These are phyloP conservation scores for silkworm (Bombyx mori) DNA, from an alignment of 1,140 invertebrate genomes.

Conservation along the genomic window DNA sequence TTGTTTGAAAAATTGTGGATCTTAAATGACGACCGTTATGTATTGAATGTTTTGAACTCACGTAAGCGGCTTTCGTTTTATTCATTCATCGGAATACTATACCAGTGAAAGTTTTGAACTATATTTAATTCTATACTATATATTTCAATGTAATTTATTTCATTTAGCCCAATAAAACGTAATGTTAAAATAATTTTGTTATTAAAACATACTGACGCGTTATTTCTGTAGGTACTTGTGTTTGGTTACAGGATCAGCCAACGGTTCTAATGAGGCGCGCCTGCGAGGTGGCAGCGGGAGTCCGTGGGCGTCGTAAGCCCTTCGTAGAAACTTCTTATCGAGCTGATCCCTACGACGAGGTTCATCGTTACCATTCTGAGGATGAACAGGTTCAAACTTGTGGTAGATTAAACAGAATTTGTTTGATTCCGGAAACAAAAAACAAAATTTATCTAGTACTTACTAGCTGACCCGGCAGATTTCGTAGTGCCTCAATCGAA, in stretches of 20 bases:
- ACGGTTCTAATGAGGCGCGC: conserved; percentile 48
- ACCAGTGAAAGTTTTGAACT: conserved; percentile 1
- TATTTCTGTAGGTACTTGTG: no score
- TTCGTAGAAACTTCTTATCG: conserved; percentile 32
- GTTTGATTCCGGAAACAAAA: conserved; percentile 9
- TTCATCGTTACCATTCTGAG: conserved; percentile 36
- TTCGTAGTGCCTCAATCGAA: no score
- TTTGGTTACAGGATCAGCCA: conserved; percentile 53
- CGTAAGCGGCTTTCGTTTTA: neutral
- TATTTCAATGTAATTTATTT: neutral
- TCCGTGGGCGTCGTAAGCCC: conserved; percentile 33
- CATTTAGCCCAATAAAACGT: no score
- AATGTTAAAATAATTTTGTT: no score
- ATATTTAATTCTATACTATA: neutral
- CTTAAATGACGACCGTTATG: conserved; percentile 7
- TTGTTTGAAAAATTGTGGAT: conserved; percentile 12
- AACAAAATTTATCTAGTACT: no score
- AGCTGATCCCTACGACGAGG: conserved; percentile 28
- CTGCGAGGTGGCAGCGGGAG: conserved; percentile 51
- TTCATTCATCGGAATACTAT: neutral
- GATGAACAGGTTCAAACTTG: conserved; percentile 38
- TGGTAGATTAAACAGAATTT: conserved; percentile 10
- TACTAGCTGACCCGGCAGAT: neutral
- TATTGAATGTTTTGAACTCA: conserved; percentile 7
- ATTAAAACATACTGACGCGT: no score